Base-by-base conservation (phyloP, 2,113 vertebrate genomes). In the Chionis minor region DNA sequence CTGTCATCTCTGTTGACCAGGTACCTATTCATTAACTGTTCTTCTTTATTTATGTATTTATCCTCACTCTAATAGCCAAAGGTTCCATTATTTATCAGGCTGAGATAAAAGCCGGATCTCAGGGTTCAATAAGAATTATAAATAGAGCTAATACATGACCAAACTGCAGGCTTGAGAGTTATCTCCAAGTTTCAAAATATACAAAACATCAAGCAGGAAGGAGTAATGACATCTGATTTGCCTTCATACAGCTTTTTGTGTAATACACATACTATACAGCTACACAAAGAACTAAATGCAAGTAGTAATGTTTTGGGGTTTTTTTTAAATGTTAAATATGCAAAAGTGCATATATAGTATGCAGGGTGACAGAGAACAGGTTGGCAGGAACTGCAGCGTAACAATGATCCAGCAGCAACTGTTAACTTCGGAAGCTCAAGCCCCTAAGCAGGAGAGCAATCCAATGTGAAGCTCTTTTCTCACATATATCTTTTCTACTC, bases 51-150 rank as follows among this genome's bases (percentile, higher is more conserved):
- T 67, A 70, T 59, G n/a, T 81, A 89, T 87, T 81, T 91, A 81
- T 94, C 70, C 47, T 63, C 84, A 59, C 51, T 47, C 65, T 88
- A 59, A 40, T n/a, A 75, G 88, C 65, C 81, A 93, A 79, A 90
- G 28, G 26, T 75, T 91, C 52, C 49, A 87, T 75, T 91, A 93
- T 91, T 93, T 87, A 88, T 59, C 85, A 75, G 38, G 26, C 35
- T 81, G 55, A 94, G 73, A 93, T 82, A 91, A 95, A 93, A 91
- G 55, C 9, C 47, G 72, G 61, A 94, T 59, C 52, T 67, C 70
- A 74, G 42, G 28, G 42, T 90, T 94, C 85, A 95, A 56, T 61
- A 88, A 93, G 83, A 94, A 79, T 72, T 63, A 87, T 56, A 94
- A 86, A 86, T 38, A 92, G 52, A 85, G 47, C 55, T 85, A 85